Base-by-base conservation (phyloP, 2,113 vertebrate genomes). In the Hippocampus guttulatus region DNA sequence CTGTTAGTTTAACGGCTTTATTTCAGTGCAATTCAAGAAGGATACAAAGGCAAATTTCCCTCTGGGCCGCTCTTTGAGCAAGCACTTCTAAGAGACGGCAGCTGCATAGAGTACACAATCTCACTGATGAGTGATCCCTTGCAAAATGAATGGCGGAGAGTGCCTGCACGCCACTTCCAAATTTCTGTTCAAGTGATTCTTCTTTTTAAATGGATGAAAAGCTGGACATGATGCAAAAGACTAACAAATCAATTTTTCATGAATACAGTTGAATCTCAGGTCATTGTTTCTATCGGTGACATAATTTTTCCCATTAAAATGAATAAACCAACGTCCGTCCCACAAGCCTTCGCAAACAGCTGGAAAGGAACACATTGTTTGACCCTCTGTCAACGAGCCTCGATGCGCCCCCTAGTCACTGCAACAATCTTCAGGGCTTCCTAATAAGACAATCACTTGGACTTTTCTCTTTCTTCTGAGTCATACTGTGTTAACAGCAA, bases 31-130 rank as follows among this genome's bases (percentile, higher is more conserved):
- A 40, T 43, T 75, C 51, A 45, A 67, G 40, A 74, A 27, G 70
- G 74, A 84, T 71, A 51, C 27, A 78, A 45, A 62, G 61, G 10
- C 25, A n/a, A 10, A 23, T 45, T 15, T 64, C 12, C 47, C 21
- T 16, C 12, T n/a, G 21, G 21, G 40, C 40, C 40, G 21, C 38
- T 43, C 20, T 70, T 33, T 69, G 82, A 82, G 77, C 79, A 84
- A 70, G 63, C 62, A 21, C 14, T 63, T 81, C 41, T 73, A n/a
- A 79, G 69, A 81, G 69, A 81, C 71, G 72, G 43, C 88, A 88
- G 78, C 81, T 90, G 82, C 27, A 38, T 80, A 63, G 60, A 74
- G 58, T 63, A 74, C 67, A 81, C 63, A 77, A 43, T 75, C 47
- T 87, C 78, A 81, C 38, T 68, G 45, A 70, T 79, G 80, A 82